Conservation (phyloP, 2,113 vertebrate species). For the Pholis gunnellus region DNA sequence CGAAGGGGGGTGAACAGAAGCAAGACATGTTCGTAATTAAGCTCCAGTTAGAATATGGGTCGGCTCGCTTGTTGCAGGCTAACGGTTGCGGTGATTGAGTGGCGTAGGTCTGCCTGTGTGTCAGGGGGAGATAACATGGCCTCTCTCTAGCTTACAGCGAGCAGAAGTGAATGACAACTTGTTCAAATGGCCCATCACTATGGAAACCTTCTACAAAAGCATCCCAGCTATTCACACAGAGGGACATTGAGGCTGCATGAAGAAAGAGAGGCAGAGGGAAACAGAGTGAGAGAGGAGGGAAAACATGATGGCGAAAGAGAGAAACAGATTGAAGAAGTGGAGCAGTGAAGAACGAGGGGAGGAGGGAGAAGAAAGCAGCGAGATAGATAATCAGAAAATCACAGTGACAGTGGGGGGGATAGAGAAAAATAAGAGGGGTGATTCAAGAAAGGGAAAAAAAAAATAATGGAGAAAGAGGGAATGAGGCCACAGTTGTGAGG, state of each 20-base stretch:
- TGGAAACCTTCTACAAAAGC: conserved; percentile 81
- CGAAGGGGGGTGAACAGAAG: background rate
- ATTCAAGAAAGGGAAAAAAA: background rate
- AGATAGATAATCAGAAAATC: conserved; percentile 56
- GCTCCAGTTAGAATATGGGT: background rate
- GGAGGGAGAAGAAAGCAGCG: conserved; percentile 28
- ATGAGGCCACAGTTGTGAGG: conserved; percentile 60
- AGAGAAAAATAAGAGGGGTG: conserved; percentile 20
- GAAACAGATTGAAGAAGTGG: conserved; percentile 57
- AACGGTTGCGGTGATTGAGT: conserved; percentile 53
- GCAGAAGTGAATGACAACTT: conserved; percentile 77
- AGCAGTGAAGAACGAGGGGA: conserved; percentile 24
- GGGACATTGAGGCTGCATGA: conserved; percentile 53
- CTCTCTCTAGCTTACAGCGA: conserved; percentile 63
- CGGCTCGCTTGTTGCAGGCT: conserved; percentile 23
- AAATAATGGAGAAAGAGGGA: conserved; percentile 51
- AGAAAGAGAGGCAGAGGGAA: conserved; percentile 35
- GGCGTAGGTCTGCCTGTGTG: conserved; percentile 51
- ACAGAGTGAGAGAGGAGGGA: background rate
- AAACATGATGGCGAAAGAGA: conserved; percentile 21
- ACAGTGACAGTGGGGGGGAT: conserved; percentile 32
- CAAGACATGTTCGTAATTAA: conserved; percentile 38
- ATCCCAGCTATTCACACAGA: conserved; percentile 81
- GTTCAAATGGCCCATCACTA: conserved; percentile 78
- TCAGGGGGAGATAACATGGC: conserved; percentile 66